A percentile compares a stretch with the other conserved stretches of the same genome.
Evolutionary conservation across 2,888 invertebrate genomes (phyloP).

Genomic region (Pogonocherus hispidulus): DNA sequence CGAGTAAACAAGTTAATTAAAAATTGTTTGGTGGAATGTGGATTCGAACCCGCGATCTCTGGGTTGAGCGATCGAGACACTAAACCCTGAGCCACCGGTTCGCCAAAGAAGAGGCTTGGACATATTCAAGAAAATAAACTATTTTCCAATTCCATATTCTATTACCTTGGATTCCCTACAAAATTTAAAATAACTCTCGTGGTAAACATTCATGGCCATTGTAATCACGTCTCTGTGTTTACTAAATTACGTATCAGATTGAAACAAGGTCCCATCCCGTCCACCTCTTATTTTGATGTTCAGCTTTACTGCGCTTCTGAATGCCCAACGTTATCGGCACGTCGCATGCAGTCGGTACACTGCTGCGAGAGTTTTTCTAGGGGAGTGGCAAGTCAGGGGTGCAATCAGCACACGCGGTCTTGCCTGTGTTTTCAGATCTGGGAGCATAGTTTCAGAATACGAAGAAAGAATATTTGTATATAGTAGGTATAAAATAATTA

Average conservation of each 20-base stretch:
- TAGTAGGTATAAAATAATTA: too few species aligned
- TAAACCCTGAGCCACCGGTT: too few species aligned
- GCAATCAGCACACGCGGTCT: constrained; percentile 7
- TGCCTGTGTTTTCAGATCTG: too few species aligned
- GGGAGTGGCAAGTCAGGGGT: constrained; percentile 21
- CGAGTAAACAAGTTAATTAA: too few species aligned
- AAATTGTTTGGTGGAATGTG: too few species aligned
- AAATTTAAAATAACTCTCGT: not conserved
- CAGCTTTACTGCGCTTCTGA: constrained; percentile 9
- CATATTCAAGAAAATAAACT: too few species aligned
- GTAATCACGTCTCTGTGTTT: constrained; percentile 7
- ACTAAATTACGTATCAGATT: constrained; percentile 8
- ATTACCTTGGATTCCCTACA: not conserved
- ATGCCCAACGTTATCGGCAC: constrained; percentile 27
- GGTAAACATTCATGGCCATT: not conserved
- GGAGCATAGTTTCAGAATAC: too few species aligned
- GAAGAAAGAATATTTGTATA: too few species aligned
- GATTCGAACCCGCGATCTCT: too few species aligned
- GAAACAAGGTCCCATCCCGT: not conserved
- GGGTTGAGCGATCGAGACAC: too few species aligned
- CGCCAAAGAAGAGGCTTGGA: too few species aligned
- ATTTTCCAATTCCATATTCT: too few species aligned
- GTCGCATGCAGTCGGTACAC: constrained; percentile 32
- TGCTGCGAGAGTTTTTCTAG: constrained; percentile 21
- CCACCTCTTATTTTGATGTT: constrained; percentile 10